phyloP scores from a whole-genome alignment of 2,888 invertebrate species.

The Empis stercorea region DNA sequence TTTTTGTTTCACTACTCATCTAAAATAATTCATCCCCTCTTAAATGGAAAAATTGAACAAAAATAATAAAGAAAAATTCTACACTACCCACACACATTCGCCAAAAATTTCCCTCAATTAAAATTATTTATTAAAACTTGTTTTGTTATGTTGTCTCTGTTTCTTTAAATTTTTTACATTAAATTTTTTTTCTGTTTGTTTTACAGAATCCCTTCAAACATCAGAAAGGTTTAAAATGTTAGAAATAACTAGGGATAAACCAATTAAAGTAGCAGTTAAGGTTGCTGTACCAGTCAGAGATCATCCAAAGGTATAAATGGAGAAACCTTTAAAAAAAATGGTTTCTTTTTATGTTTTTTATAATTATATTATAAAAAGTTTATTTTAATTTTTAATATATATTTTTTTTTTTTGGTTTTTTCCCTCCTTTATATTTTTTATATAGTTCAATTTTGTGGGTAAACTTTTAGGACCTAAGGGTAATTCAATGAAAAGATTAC shows the following conservation, averaged over 20 bases:
- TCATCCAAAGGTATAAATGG: constrained; percentile 62
- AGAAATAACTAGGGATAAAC: constrained; percentile 76
- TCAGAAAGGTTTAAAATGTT: constrained; percentile 55
- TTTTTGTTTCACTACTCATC: no score
- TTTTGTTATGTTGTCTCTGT: no score
- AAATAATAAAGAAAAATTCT: no score
- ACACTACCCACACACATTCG: no score
- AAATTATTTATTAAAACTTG: no score
- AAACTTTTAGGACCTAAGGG: constrained; percentile 89
- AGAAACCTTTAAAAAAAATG: not conserved
- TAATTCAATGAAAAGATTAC: constrained; percentile 79
- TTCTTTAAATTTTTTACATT: no score
- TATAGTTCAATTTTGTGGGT: constrained; percentile 91
- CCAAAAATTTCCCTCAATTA: no score
- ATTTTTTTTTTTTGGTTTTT: not conserved
- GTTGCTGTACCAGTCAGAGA: constrained; percentile 77
- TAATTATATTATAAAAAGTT: not conserved
- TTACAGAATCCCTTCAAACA: constrained; percentile 16
- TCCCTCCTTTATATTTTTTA: constrained; percentile 15
- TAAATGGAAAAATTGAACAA: no score
- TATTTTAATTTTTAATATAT: not conserved
- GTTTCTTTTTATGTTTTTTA: not conserved
- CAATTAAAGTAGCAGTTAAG: constrained; percentile 73
- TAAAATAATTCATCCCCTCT: no score
- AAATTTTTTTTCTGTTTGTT: not conserved